Percentiles rank a stretch among this genome's conserved stretches.
phyloP scores from a whole-genome alignment of 2,797 vertebrate species.

The Coregonus suidteri region DNA sequence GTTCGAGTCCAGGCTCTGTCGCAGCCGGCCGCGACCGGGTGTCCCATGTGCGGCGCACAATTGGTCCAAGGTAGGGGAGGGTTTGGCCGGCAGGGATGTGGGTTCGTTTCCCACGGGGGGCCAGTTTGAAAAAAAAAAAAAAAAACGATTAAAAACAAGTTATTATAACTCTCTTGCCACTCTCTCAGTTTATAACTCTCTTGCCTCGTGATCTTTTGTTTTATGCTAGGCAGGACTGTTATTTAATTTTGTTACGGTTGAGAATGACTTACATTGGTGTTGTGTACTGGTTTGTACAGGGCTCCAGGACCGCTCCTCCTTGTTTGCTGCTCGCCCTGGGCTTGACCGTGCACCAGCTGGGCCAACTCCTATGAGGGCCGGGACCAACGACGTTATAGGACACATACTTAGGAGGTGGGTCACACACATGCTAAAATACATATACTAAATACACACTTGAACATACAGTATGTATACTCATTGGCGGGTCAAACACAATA shows the following conservation, averaged over 20 bases:
- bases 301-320: conserved; percentile 15
- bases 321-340: conserved; percentile 30
- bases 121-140: too few species aligned
- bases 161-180: too few species aligned
- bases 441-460: background rate
- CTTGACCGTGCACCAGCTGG: conserved; percentile 32
- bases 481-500: background rate
- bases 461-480: background rate
- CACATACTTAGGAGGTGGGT: conserved; percentile 38
- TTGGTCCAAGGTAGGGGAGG: too few species aligned
- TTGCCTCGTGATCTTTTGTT: background rate
- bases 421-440: background rate
- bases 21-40: too few species aligned
- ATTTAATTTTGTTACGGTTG: background rate
- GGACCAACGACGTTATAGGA: conserved; percentile 1
- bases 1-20: too few species aligned
- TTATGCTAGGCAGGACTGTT: background rate
- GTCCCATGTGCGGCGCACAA: too few species aligned
- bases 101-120: too few species aligned
- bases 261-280: background rate
- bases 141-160: too few species aligned
- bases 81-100: too few species aligned
- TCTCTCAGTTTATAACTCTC: background rate
- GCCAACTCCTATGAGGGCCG: conserved; percentile 31
- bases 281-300: conserved; percentile 28